Base-by-base conservation (phyloP, 2,888 invertebrate genomes). In the Sipha maydis region DNA sequence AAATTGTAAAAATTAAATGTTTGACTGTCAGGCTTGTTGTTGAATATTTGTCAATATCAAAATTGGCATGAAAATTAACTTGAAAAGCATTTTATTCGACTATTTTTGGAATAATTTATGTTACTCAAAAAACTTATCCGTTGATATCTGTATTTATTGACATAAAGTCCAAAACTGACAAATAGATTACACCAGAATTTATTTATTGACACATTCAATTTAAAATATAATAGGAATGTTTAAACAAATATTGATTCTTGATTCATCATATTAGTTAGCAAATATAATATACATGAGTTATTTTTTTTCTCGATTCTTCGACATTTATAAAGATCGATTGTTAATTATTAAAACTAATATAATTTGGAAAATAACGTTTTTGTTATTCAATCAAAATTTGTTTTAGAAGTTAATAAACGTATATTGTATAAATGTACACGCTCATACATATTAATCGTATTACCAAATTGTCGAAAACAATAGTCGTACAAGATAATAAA, bases 181-280 rank as follows among this genome's bases (percentile, higher is more conserved):
- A 14, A 14, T 48, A 48, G 48, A 34, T 34, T 14, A 48, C 14
- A 48, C 11, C 14, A 48, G 48, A 28, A 25, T 14, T 79, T 79
- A 61, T 79, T 61, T 21, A 80, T 80, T 80, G 61, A 80, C 38
- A n/a, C 61, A 38, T 61, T 38, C 14, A 80, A 67, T n/a, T 34
- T 3, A 38, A 67, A 61, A 38, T 9, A 80, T n/a, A 80, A 80
- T 80, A 67, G 38, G 9, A 80, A 80, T 21, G 61, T 61, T 67
- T 38, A 14, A 38, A 80, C 61, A 80, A 80, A 80, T 67, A 80
- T 80, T 80, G 61, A 61, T 80, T 25, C n/a, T 3, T 17, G 38
- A 80, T 38, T 80, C 38, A 80, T 61, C 56, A 25, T 11, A 11
- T 38, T 69, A 2, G 38, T 41, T 83, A 28, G 17, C 41, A 83